These are phyloP conservation scores for Dryobates pubescens DNA, from an alignment of 2,797 vertebrate genomes.

Conservation along the genomic window DNA sequence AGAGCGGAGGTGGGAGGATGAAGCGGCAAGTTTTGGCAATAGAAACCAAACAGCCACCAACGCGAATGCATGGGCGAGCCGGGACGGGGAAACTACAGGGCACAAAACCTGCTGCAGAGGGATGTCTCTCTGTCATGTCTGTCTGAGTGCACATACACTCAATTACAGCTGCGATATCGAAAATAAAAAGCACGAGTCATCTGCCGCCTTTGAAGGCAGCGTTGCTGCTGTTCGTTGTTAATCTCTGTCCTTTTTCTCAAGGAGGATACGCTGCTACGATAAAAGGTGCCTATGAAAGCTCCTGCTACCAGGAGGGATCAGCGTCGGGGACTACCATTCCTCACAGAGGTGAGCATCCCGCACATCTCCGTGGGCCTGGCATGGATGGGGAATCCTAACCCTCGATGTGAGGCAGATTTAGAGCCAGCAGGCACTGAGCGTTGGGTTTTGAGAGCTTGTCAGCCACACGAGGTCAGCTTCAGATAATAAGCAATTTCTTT, in stretches of 20 bases:
- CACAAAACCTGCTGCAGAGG: neutral
- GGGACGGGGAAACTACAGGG: neutral
- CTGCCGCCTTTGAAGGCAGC: no score
- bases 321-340: rapidly evolving
- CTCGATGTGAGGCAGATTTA: rapidly evolving
- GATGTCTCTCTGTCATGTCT: no score
- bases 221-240: neutral
- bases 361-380: no score
- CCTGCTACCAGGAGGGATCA: rapidly evolving
- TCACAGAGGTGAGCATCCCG: neutral
- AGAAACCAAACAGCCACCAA: neutral
- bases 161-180: neutral
- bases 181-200: rapidly evolving
- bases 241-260: neutral
- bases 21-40: neutral
- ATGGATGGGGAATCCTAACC: rapidly evolving
- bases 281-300: neutral
- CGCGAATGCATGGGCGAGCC: neutral
- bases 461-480: neutral
- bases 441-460: neutral
- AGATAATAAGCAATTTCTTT: neutral
- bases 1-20: neutral
- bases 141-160: rapidly evolving
- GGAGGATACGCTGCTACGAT: neutral
- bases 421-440: neutral